Percentiles rank a stretch among this genome's conserved stretches.
These are phyloP conservation scores for Augochlorella aurata DNA, from an alignment of 2,888 invertebrate species.

Conservation along the genomic window DNA sequence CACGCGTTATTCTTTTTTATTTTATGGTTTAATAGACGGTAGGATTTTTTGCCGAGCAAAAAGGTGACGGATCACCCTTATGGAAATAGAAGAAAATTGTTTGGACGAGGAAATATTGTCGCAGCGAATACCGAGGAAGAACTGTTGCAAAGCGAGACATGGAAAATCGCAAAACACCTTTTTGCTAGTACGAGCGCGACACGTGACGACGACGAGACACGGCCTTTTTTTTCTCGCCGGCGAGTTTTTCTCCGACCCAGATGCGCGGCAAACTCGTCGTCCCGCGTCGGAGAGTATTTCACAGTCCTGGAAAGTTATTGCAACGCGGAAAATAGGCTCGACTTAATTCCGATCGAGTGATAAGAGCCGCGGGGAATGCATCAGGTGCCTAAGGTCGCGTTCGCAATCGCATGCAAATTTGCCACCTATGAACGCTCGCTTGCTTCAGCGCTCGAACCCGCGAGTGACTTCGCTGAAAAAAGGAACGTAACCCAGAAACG, in stretches of 20 bases:
- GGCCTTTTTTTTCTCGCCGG: neutral
- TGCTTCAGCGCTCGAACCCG: neutral
- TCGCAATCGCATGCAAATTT: neutral
- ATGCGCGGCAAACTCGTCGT: neutral
- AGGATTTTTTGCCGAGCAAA: neutral
- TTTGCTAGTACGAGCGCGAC: slow-evolving; percentile 1
- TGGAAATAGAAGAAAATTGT: neutral
- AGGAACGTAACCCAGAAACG: slow-evolving; percentile 2
- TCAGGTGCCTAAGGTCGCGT: slow-evolving; percentile 2
- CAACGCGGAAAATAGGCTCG: slow-evolving; percentile 12
- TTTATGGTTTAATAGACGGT: no score
- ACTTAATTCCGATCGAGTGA: slow-evolving; percentile 31
- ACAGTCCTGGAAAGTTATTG: slow-evolving; percentile 20
- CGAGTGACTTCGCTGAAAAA: neutral
- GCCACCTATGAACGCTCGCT: neutral
- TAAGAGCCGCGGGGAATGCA: slow-evolving; percentile 19
- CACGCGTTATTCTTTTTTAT: no score
- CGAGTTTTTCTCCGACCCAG: neutral
- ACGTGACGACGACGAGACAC: neutral
- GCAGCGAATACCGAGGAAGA: neutral
- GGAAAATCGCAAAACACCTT: slow-evolving; percentile 28
- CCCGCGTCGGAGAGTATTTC: slow-evolving; percentile 15
- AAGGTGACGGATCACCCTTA: neutral
- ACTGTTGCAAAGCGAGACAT: neutral
- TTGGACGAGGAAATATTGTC: neutral